Conservation (phyloP, 2,888 invertebrate species). For the Lutraria lutraria region DNA sequence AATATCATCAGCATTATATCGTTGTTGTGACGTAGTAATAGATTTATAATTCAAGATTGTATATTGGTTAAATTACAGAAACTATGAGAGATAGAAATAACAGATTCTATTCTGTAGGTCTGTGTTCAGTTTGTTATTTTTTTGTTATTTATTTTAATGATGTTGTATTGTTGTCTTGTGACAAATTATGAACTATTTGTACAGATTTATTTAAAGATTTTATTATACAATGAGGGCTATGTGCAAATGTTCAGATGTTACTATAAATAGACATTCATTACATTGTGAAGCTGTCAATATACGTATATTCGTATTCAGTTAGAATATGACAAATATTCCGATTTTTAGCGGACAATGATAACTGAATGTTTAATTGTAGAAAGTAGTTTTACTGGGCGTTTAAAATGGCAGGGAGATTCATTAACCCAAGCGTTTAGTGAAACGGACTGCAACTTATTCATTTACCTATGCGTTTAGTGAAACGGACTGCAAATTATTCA, state of each 20-base stretch:
- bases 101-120: not conserved
- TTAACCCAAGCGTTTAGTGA: slow-evolving; percentile 11
- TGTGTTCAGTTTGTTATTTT: slow-evolving; percentile 7
- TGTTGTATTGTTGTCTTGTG: slow-evolving; percentile 55
- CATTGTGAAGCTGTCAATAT: slow-evolving; percentile 6
- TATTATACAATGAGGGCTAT: slow-evolving; percentile 61
- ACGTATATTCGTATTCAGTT: slow-evolving; percentile 2
- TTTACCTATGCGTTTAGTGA: not conserved
- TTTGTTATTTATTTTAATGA: slow-evolving; percentile 52
- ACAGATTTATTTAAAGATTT: slow-evolving; percentile 47
- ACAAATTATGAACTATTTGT: slow-evolving; percentile 42
- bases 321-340: slow-evolving; percentile 3
- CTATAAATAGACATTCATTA: slow-evolving; percentile 40
- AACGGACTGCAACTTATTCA: slow-evolving; percentile 21
- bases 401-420: slow-evolving; percentile 58
- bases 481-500: slow-evolving; percentile 24
- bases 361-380: slow-evolving; percentile 28
- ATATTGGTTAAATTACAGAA: not conserved
- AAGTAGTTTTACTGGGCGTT: slow-evolving; percentile 30
- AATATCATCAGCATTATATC: slow-evolving; percentile 48
- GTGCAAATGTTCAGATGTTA: slow-evolving; percentile 59
- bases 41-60: not conserved
- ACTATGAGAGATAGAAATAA: not conserved
- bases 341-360: not conserved
- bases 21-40: slow-evolving; percentile 34